Evolutionary conservation across 2,888 invertebrate species (phyloP).

Genomic region (Drosophila kokeensis): DNA sequence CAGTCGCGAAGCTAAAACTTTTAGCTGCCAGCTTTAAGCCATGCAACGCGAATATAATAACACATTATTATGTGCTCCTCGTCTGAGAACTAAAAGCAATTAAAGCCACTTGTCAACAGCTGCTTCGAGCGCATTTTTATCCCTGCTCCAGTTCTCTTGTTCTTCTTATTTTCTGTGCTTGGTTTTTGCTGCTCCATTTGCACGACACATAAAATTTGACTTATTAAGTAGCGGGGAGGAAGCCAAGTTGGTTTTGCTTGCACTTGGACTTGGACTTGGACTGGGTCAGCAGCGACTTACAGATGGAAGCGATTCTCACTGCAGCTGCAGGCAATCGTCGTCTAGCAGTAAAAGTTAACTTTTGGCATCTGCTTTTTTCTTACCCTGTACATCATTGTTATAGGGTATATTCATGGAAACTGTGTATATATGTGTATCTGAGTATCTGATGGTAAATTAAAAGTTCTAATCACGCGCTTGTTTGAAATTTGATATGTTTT

Average conservation of each 20-base stretch:
- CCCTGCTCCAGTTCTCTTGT: not conserved
- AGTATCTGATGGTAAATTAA: not conserved
- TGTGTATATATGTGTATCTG: not conserved
- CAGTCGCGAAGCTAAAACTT: slow-evolving; percentile 44
- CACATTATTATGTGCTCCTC: slow-evolving; percentile 41
- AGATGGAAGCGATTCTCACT: slow-evolving; percentile 15
- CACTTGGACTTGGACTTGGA: slow-evolving; percentile 4
- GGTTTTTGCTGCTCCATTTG: slow-evolving; percentile 32
- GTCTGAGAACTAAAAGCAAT: slow-evolving; percentile 66
- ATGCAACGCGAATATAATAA: slow-evolving; percentile 54
- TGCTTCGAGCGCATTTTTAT: slow-evolving; percentile 41
- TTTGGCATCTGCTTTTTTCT: slow-evolving; percentile 26
- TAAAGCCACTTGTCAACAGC: slow-evolving; percentile 69
- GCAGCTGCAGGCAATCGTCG: slow-evolving; percentile 71
- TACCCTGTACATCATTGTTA: slow-evolving; percentile 2
- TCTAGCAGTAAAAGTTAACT: slow-evolving; percentile 39
- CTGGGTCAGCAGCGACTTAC: not conserved
- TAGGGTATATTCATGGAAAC: not conserved
- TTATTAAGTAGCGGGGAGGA: slow-evolving; percentile 70
- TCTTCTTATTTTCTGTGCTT: not conserved
- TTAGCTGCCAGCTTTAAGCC: slow-evolving; percentile 45
- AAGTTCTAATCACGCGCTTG: not conserved
- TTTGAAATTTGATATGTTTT: not conserved
- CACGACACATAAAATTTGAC: slow-evolving; percentile 63
- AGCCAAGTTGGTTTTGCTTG: slow-evolving; percentile 44